Evolutionary conservation across 2,888 invertebrate species (phyloP).

Genomic region (Xestoiulus laeticollis): DNA sequence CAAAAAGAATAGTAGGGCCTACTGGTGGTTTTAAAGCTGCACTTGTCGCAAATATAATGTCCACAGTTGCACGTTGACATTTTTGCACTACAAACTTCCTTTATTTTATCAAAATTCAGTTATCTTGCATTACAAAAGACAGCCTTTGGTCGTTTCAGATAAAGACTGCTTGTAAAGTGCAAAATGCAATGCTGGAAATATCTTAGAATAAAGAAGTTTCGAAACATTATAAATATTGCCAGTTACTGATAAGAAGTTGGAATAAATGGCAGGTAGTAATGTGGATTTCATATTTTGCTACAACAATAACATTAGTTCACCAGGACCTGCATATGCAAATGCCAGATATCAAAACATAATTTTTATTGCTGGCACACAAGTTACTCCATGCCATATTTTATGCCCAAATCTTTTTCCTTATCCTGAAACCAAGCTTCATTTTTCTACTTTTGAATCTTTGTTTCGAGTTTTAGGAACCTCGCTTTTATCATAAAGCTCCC

Average conservation of each 20-base stretch:
- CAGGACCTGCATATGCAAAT: neutral
- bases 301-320: neutral
- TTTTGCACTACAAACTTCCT: no score
- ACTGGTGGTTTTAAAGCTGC: no score
- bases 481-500: neutral
- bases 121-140: no score
- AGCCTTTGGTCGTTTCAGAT: no score
- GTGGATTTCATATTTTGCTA: neutral
- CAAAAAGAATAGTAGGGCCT: no score
- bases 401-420: neutral
- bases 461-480: neutral
- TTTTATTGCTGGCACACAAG: neutral
- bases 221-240: neutral
- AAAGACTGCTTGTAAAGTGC: no score
- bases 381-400: neutral
- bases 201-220: no score
- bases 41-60: no score
- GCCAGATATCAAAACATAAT: neutral
- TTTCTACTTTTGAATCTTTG: neutral
- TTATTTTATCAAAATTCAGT: no score
- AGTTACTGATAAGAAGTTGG: neutral
- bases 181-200: no score
- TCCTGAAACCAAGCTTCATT: neutral
- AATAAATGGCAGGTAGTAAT: neutral
- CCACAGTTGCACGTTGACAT: no score